A percentile compares a stretch with the other conserved stretches of the same genome.
These are phyloP conservation scores for Ceratitis capitata DNA, from an alignment of 1,140 invertebrate species.

Conservation along the genomic window DNA sequence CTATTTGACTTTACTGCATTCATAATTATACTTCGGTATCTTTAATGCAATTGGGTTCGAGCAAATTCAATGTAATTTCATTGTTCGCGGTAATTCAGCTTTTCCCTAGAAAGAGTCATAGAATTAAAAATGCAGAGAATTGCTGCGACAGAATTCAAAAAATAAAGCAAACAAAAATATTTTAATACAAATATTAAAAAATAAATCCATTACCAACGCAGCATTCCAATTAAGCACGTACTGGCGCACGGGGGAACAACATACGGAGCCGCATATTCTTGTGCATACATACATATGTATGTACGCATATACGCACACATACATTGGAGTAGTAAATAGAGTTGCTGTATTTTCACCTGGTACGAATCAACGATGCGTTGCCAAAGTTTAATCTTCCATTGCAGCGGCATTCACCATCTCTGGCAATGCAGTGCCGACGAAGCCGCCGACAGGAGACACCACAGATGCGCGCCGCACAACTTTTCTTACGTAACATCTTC, in stretches of 20 bases:
- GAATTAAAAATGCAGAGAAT: neutral
- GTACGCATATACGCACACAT: neutral
- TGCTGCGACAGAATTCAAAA: neutral
- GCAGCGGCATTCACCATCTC: neutral
- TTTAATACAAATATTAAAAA: neutral
- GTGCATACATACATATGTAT: neutral
- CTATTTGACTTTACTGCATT: too few species aligned
- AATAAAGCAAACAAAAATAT: neutral
- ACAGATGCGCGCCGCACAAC: conserved; percentile 31
- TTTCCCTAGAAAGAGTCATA: neutral
- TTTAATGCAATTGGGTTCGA: too few species aligned
- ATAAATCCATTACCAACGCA: neutral
- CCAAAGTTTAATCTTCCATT: conserved; percentile 21
- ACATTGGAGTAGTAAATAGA: neutral
- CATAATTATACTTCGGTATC: too few species aligned
- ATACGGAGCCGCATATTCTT: too few species aligned
- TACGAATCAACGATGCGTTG: conserved; percentile 16
- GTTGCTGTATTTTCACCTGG: conserved; percentile 25
- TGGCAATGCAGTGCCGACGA: neutral
- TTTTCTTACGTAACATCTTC: conserved; percentile 13
- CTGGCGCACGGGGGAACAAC: neutral
- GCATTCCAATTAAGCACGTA: conserved; percentile 32
- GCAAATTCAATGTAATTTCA: too few species aligned
- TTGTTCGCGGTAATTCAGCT: too few species aligned
- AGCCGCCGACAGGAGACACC: neutral